Percentiles rank a stretch among this genome's conserved stretches.
phyloP scores from a whole-genome alignment of 2,797 vertebrate species.

The Carduelis carduelis region DNA sequence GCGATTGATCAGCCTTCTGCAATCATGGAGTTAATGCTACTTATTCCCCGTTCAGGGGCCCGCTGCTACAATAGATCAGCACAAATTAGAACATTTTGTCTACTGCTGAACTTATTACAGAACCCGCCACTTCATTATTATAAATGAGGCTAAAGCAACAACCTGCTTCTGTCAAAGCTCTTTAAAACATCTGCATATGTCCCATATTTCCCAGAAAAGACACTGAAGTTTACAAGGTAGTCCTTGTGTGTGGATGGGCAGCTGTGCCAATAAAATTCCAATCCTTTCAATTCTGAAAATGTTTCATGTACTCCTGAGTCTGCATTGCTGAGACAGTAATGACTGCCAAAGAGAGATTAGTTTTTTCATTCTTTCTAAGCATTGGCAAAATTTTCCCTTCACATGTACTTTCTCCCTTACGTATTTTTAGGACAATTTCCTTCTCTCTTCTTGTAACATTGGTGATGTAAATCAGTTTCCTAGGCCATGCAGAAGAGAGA shows the following conservation, averaged over 20 bases:
- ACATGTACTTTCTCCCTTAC: neutral
- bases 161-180: neutral
- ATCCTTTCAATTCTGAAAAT: neutral
- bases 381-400: neutral
- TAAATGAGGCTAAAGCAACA: neutral
- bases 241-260: neutral
- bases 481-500: neutral
- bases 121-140: neutral
- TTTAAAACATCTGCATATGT: slow-evolving; percentile 18
- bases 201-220: neutral
- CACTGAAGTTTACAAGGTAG: neutral
- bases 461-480: neutral
- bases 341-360: neutral
- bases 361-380: neutral
- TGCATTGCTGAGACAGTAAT: neutral
- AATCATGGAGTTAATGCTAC: neutral
- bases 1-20: neutral
- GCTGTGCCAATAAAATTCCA: neutral
- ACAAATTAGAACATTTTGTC: neutral
- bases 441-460: neutral
- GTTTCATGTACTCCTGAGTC: neutral
- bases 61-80: neutral
- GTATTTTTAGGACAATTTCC: neutral
- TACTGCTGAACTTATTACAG: neutral
- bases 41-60: neutral